These are phyloP conservation scores for Tragelaphus strepsiceros DNA, from an alignment of 2,113 vertebrate species.

Conservation along the genomic window DNA sequence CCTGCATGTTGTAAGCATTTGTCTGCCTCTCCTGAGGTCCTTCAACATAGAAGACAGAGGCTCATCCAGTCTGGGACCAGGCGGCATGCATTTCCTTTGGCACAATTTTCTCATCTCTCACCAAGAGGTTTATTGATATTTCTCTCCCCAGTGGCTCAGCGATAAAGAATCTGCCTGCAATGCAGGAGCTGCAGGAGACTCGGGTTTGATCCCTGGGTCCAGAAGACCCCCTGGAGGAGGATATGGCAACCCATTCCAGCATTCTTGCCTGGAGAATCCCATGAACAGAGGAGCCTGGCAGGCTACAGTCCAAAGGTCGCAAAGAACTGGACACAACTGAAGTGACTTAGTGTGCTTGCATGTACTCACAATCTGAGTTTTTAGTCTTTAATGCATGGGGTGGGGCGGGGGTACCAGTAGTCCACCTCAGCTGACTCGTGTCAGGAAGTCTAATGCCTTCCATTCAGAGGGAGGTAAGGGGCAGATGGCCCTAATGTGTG, in stretches of 20 bases:
- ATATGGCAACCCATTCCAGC: neutral
- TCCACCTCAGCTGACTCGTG: neutral
- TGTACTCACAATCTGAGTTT: neutral
- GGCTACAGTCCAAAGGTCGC: neutral
- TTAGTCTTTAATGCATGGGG: neutral
- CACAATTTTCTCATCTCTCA: neutral
- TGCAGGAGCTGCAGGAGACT: neutral
- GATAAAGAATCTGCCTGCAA: neutral
- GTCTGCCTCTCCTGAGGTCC: neutral
- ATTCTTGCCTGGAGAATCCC: neutral
- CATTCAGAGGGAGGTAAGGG: neutral
- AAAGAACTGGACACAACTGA: neutral
- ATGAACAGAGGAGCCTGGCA: neutral
- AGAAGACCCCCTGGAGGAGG: neutral
- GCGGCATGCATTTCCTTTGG: neutral
- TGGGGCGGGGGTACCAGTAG: neutral
- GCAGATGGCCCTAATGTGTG: neutral
- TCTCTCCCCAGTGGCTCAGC: neutral
- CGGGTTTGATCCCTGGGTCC: neutral
- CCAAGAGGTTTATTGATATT: neutral
- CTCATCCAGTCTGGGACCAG: neutral
- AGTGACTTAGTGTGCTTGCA: neutral
- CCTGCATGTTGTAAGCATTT: neutral
- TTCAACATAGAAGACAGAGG: neutral
- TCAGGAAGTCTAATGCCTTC: neutral